Base-by-base conservation (phyloP, 2,888 invertebrate genomes). In the Drosophila diplacantha region DNA sequence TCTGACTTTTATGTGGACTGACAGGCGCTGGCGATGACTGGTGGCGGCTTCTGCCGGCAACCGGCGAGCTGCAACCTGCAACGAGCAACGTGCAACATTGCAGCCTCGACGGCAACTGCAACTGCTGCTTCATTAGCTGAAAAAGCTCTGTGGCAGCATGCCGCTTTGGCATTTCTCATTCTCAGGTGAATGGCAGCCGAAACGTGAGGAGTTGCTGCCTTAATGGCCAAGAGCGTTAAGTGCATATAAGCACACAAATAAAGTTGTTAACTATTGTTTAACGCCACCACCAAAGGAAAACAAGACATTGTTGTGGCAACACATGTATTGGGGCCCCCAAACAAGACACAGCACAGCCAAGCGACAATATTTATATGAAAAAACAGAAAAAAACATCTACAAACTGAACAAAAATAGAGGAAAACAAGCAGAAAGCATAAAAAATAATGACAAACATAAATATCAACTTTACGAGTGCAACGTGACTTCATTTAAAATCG, bases 401-500 rank as follows among this genome's bases (percentile, higher is more conserved):
- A 24, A 24, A 24, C 16, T 22, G 56, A 53, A 71, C 35, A 49
- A 67, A 62, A 61, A 67, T 73, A 82, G 29, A 20, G 44, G 20
- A 58, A 54, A 68, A 57, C 47, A 72, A 47, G 41, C 51, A 53
- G 38, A 60, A 51, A 60, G 60, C 57, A 75, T 47, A 53, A 69
- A 63, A 46, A 61, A 71, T 73, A 84, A 76, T 75, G 65, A 70
- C 70, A 66, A 68, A 74, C 67, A 80, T 84, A 63, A 84, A 84
- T 80, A 80, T 80, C 83, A 83, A 83, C 74, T 80, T 66, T 66
- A 66, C 66, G 66, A 69, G 81, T 83, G 83, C 84, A 81, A 81
- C 84, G 84, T 81, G 80, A 81, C 80, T 81, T 81, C 84, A 84
- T 81, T 81, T 81, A 83, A 84, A 84, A 84, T 80, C 80, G 80